Conservation (phyloP, 1,140 invertebrate species). For the Eurosta solidaginis region DNA sequence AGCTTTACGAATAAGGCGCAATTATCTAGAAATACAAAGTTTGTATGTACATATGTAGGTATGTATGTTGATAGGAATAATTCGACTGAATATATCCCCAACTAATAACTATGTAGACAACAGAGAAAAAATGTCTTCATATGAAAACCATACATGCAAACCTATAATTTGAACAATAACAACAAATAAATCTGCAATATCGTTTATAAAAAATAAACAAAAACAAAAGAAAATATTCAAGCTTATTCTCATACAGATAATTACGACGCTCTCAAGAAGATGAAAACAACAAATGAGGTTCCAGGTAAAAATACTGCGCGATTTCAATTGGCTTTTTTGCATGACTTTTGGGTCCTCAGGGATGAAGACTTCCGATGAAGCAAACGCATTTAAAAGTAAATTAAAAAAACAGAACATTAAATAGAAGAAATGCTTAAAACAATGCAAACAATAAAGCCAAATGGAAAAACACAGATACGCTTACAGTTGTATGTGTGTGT, state of each 20-base stretch:
- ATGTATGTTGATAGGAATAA: too few relatives aligned
- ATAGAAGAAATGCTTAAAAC: not conserved
- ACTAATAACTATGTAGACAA: conserved; percentile 1
- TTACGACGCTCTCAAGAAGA: not conserved
- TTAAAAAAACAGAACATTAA: conserved; percentile 23
- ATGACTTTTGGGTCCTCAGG: conserved; percentile 10
- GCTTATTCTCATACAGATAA: not conserved
- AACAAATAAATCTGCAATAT: not conserved
- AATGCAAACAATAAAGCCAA: not conserved
- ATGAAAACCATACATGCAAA: conserved; percentile 6
- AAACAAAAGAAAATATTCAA: not conserved
- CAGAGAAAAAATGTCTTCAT: conserved; percentile 23
- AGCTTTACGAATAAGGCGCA: not conserved
- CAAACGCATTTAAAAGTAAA: conserved; percentile 9
- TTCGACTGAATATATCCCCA: too few relatives aligned
- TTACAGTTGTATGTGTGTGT: not conserved
- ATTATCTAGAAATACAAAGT: not conserved
- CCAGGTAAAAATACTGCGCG: conserved; percentile 6
- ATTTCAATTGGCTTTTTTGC: conserved; percentile 10
- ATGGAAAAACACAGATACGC: not conserved
- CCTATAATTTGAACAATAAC: not conserved
- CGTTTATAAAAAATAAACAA: not conserved
- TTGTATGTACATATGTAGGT: too few relatives aligned
- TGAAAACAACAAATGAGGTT: not conserved
- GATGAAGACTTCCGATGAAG: conserved; percentile 20